These are phyloP conservation scores for Drosophila repletoides DNA, from an alignment of 1,140 invertebrate species.

Conservation along the genomic window DNA sequence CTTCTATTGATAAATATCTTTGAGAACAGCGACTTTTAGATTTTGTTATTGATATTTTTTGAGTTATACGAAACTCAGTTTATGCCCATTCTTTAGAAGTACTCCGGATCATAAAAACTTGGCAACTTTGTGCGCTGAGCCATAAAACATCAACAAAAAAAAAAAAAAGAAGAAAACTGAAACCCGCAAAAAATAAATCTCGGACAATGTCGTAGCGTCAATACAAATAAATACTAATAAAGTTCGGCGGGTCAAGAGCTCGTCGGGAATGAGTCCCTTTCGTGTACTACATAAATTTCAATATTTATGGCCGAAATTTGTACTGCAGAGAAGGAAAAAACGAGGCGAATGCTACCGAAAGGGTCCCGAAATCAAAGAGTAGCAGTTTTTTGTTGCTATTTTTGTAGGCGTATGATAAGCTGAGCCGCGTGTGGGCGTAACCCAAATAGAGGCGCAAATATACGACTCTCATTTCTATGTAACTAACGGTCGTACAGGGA, in stretches of 20 bases:
- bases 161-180: no score
- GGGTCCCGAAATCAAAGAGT: constrained; percentile 27
- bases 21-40: no score
- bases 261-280: constrained; percentile 49
- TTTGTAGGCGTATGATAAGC: constrained; percentile 67
- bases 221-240: constrained; percentile 76
- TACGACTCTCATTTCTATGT: constrained; percentile 63
- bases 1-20: no score
- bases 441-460: constrained; percentile 72
- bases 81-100: constrained; percentile 1
- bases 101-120: not conserved
- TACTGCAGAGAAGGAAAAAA: constrained; percentile 27
- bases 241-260: constrained; percentile 39
- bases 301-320: constrained; percentile 68
- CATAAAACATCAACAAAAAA: constrained; percentile 56
- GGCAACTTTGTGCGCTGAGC: constrained; percentile 25
- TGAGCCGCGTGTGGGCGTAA: constrained; percentile 53
- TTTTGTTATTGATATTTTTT: not conserved
- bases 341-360: constrained; percentile 43
- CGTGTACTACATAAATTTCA: constrained; percentile 76
- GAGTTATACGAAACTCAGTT: not conserved
- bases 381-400: not conserved
- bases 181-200: constrained; percentile 28
- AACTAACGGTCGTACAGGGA: constrained; percentile 48
- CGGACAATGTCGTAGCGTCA: constrained; percentile 48